Evolutionary conservation across 2,113 vertebrate species (phyloP).

Genomic region (Coreoperca whiteheadi): DNA sequence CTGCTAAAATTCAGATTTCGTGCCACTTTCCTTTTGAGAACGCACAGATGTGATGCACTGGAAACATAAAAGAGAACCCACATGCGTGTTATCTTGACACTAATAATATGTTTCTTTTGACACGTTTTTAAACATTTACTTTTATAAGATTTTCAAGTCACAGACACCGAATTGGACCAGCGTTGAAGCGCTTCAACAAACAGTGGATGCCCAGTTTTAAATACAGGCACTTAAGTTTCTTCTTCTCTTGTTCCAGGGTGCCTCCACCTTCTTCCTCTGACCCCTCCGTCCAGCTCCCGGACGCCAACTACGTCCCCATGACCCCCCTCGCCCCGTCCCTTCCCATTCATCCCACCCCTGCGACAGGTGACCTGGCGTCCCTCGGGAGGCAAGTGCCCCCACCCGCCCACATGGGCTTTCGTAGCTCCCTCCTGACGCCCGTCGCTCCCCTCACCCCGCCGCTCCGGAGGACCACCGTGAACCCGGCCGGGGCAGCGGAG

Average conservation of each 20-base stretch:
- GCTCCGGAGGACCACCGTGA: constrained; percentile 25
- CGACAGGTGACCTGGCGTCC: constrained; percentile 36
- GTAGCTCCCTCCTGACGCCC: constrained; percentile 38
- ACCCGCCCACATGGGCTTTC: constrained; percentile 75
- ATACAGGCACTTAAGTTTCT: no score
- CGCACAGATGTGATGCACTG: no score
- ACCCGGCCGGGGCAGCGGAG: neutral
- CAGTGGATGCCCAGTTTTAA: neutral
- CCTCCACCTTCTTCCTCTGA: constrained; percentile 38
- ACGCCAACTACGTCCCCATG: constrained; percentile 76
- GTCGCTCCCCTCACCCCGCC: constrained; percentile 46
- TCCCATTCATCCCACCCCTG: neutral
- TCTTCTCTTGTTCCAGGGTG: constrained; percentile 37
- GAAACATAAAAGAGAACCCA: no score
- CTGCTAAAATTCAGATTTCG: no score
- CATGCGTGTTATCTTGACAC: no score
- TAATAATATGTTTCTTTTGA: no score
- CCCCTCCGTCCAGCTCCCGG: constrained; percentile 18
- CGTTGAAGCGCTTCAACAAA: no score
- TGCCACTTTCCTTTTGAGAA: no score
- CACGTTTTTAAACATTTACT: no score
- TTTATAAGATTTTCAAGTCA: no score
- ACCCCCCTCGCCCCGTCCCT: constrained; percentile 53
- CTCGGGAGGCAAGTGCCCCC: constrained; percentile 75
- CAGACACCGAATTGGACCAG: no score